A percentile compares a stretch with the other conserved stretches of the same genome.
Evolutionary conservation across 1,140 invertebrate genomes (phyloP).

Genomic region (Tetranychus urticae): DNA sequence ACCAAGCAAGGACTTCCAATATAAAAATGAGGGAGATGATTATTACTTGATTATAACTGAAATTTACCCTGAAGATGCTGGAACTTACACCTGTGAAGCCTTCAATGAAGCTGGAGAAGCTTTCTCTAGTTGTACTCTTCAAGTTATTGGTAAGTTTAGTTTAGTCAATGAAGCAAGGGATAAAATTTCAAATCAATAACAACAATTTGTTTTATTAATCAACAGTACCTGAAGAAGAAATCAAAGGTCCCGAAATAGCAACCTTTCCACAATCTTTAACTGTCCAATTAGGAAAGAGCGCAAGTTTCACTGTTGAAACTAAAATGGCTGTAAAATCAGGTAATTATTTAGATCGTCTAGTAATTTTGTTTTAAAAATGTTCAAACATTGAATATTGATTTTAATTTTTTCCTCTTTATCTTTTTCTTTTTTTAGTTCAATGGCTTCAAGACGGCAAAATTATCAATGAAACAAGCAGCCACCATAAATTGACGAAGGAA

Average conservation of each 20-base stretch:
- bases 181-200: no score
- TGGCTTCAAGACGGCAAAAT: constrained; percentile 81
- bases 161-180: neutral
- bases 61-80: constrained; percentile 61
- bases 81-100: constrained; percentile 79
- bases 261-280: constrained; percentile 72
- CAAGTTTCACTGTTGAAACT: constrained; percentile 51
- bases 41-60: constrained; percentile 67
- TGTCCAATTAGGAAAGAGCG: constrained; percentile 49
- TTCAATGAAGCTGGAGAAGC: constrained; percentile 63
- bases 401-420: neutral
- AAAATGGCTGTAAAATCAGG: constrained; percentile 40
- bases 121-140: constrained; percentile 62
- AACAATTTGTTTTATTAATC: neutral
- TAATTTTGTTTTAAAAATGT: neutral
- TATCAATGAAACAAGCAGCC: constrained; percentile 42
- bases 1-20: constrained; percentile 83
- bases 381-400: neutral
- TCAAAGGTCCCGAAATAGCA: constrained; percentile 52
- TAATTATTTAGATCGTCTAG: constrained; percentile 16
- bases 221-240: constrained; percentile 56
- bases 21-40: constrained; percentile 63
- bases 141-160: constrained; percentile 26
- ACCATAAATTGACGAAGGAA: constrained; percentile 48
- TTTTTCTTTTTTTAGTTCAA: constrained; percentile 20